Percentiles rank a stretch among this genome's conserved stretches.
Conservation (phyloP, 2,888 invertebrate genomes). For the Heliconius ismenius region DNA sequence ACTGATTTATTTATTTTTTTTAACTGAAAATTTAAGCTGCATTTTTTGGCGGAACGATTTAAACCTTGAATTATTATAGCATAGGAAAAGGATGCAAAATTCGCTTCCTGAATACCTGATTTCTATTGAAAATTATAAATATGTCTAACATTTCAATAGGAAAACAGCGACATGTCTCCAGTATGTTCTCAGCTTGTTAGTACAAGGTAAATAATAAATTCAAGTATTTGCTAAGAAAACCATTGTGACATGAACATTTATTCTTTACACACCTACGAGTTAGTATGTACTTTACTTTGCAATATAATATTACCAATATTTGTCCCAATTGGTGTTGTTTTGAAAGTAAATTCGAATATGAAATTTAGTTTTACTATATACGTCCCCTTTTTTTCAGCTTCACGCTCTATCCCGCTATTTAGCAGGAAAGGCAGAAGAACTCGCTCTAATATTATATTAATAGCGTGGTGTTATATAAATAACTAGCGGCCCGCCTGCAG, state of each 20-base stretch:
- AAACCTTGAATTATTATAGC: not conserved
- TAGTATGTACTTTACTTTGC: not conserved
- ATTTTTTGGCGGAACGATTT: not conserved
- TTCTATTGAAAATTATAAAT: not conserved
- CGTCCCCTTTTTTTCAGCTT: not conserved
- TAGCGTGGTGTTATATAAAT: too few relatives aligned
- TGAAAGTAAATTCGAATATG: not conserved
- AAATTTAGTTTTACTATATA: not conserved
- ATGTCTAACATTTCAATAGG: constrained; percentile 29
- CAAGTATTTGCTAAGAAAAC: constrained; percentile 52
- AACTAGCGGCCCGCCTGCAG: too few relatives aligned
- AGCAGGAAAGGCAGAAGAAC: too few relatives aligned
- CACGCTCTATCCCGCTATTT: too few relatives aligned
- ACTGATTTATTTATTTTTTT: too few relatives aligned
- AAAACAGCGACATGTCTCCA: constrained; percentile 51
- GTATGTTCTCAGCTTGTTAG: constrained; percentile 46
- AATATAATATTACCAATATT: constrained; percentile 17
- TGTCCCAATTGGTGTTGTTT: not conserved
- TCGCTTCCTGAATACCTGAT: not conserved
- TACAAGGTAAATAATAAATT: constrained; percentile 44
- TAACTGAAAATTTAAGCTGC: too few relatives aligned
- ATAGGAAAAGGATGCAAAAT: not conserved
- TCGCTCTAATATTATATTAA: too few relatives aligned
- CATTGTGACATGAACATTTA: constrained; percentile 46
- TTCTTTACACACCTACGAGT: constrained; percentile 28